These are phyloP conservation scores for Epinotia ramella DNA, from an alignment of 2,888 invertebrate genomes.

Conservation along the genomic window DNA sequence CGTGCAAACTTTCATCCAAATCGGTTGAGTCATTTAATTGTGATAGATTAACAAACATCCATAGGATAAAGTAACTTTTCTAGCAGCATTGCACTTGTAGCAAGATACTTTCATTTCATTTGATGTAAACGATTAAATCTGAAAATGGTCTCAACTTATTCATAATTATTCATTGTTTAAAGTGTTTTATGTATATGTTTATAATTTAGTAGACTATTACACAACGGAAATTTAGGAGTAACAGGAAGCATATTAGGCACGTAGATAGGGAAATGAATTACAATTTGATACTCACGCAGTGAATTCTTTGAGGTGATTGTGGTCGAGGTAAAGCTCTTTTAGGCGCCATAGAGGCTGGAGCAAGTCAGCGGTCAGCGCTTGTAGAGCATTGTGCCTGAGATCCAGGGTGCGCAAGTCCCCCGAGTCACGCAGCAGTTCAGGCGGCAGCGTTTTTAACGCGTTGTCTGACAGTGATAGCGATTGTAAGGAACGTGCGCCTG, in stretches of 20 bases:
- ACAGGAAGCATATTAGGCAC: background rate
- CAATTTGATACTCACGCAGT: constrained; percentile 51
- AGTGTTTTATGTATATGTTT: no score
- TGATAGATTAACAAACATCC: no score
- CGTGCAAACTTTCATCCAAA: no score
- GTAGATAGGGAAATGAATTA: background rate
- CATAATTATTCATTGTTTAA: no score
- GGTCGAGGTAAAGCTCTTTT: constrained; percentile 37
- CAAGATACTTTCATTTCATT: no score
- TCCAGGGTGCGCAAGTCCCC: constrained; percentile 44
- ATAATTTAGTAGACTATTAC: no score
- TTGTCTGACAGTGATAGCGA: constrained; percentile 23
- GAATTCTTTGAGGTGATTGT: constrained; percentile 44
- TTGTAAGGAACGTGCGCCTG: constrained; percentile 13
- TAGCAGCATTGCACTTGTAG: no score
- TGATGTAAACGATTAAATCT: no score
- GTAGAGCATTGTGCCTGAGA: constrained; percentile 52
- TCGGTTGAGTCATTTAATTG: no score
- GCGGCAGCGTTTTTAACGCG: constrained; percentile 50
- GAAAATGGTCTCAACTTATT: no score
- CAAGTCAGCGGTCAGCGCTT: constrained; percentile 15
- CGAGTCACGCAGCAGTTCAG: constrained; percentile 46
- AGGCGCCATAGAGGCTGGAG: constrained; percentile 23
- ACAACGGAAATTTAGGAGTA: no score
- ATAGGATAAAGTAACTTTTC: no score